These are phyloP conservation scores for Melinopterus prodromus DNA, from an alignment of 2,888 invertebrate genomes.

Conservation along the genomic window DNA sequence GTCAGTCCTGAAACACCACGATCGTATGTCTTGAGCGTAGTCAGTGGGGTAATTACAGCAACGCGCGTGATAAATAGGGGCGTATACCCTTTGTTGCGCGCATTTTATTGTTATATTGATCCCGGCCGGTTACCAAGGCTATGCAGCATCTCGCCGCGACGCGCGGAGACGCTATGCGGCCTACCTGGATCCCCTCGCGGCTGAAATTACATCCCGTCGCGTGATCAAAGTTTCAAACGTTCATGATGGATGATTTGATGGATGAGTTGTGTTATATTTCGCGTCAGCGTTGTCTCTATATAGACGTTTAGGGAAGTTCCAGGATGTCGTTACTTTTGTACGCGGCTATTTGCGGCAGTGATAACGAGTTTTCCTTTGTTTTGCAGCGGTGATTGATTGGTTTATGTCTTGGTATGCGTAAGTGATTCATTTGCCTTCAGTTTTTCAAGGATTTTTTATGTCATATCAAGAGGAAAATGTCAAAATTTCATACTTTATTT, in stretches of 20 bases:
- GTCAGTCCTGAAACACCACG: neutral
- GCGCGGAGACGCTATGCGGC: neutral
- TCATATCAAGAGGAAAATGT: too few relatives aligned
- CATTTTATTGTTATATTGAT: slow-evolving; percentile 60
- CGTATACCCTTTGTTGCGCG: slow-evolving; percentile 53
- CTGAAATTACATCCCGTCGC: slow-evolving; percentile 13
- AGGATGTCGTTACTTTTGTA: too few relatives aligned
- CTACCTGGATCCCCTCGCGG: slow-evolving; percentile 11
- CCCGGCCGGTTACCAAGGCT: slow-evolving; percentile 53
- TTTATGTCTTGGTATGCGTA: too few relatives aligned
- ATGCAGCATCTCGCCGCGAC: slow-evolving; percentile 19
- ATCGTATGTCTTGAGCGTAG: slow-evolving; percentile 7
- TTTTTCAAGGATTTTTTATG: too few relatives aligned
- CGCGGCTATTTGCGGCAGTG: too few relatives aligned
- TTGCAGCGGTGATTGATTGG: too few relatives aligned
- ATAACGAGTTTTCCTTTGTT: too few relatives aligned
- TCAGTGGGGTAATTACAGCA: slow-evolving; percentile 13
- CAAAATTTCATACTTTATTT: too few relatives aligned
- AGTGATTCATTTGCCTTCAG: too few relatives aligned
- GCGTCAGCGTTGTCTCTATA: neutral
- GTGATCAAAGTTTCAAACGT: neutral
- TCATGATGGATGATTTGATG: neutral
- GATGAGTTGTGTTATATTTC: neutral
- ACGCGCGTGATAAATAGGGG: slow-evolving; percentile 50
- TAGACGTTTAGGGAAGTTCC: neutral